Percentiles rank a stretch among this genome's conserved stretches.
Conservation (phyloP, 2,797 vertebrate species). For the Holocentrus rufus region DNA sequence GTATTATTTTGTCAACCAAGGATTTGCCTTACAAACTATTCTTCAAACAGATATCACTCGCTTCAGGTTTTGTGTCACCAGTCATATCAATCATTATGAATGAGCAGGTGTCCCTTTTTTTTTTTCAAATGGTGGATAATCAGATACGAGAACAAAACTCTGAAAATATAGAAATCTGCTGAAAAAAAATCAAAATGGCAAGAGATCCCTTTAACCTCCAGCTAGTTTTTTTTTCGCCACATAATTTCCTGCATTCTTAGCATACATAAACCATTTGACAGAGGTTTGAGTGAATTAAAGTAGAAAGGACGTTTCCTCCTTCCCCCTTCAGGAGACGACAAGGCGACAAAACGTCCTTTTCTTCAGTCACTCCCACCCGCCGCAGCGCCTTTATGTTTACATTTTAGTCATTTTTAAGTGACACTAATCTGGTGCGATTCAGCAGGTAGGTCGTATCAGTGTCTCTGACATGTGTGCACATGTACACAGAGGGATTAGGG, state of each 20-base stretch:
- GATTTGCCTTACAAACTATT: background rate
- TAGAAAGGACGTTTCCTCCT: background rate
- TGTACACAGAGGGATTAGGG: too few species aligned
- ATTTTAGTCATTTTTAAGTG: background rate
- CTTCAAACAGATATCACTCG: background rate
- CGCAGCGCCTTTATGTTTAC: background rate
- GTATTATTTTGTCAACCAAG: background rate
- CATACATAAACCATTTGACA: background rate
- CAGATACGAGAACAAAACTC: slow-evolving; percentile 3
- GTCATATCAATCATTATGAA: slow-evolving; percentile 1
- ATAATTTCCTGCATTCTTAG: background rate
- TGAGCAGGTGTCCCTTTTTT: slow-evolving; percentile 14
- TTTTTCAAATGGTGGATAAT: background rate
- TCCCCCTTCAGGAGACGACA: slow-evolving; percentile 2
- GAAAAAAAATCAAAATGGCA: background rate
- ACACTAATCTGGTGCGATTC: slow-evolving; percentile 18
- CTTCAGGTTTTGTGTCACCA: slow-evolving; percentile 7
- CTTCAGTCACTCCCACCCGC: background rate
- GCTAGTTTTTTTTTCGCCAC: background rate
- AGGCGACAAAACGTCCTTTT: background rate
- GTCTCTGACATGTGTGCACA: background rate
- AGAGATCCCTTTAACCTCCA: background rate
- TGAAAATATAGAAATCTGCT: background rate
- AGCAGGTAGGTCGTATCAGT: background rate
- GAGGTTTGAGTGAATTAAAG: background rate